Base-by-base conservation (phyloP, 2,888 invertebrate genomes). In the Dicyrtoma fusca region DNA sequence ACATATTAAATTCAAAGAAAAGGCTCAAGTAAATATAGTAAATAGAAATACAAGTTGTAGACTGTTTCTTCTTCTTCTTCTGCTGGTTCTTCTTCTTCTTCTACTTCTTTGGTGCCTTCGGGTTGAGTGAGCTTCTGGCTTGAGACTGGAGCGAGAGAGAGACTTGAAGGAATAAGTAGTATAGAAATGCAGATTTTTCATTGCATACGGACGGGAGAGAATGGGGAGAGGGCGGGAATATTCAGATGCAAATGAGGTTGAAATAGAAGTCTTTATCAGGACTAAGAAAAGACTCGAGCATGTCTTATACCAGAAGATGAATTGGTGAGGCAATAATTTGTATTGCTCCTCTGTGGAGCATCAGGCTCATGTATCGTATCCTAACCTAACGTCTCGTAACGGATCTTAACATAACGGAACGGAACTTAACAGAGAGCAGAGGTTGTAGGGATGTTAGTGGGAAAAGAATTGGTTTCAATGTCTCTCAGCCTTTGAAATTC, bases 181-280 rank as follows among this genome's bases (percentile, higher is more conserved):
- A 13, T 13, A 45, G 53, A 21, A 23, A 21, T n/a, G 57, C 4
- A 14, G 57, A 57, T 34, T 34, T 34, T 34, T 34, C 34, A 34
- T 34, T 34, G 34, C 34, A 34, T n/a, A 53, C 10, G 53, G 21
- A 19, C 2, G 13, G 21, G 57, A 57, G 5, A 21, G 13, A 23
- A 25, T 23, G 4, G 19, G 17, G 59, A 62, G 63, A 34, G 64
- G 73, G 64, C 71, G 74, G 71, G 66, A 75, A 76, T 76, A 76
- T 76, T 76, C 76, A 75, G 53, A 77, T 77, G 77, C 73, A 77
- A 77, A 77, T 77, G 74, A 76, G 74, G 45, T 68, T 44, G 68
- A 61, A 71, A 72, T 70, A 69, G 72, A 72, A 45, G 72, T 74
- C 74, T 74, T 75, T 68, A 68, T 68, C 68, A 68, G 34, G 44